Percentiles rank a stretch among this genome's conserved stretches.
Conservation (phyloP, 2,113 vertebrate genomes). For the Hymenochirus boettgeri region DNA sequence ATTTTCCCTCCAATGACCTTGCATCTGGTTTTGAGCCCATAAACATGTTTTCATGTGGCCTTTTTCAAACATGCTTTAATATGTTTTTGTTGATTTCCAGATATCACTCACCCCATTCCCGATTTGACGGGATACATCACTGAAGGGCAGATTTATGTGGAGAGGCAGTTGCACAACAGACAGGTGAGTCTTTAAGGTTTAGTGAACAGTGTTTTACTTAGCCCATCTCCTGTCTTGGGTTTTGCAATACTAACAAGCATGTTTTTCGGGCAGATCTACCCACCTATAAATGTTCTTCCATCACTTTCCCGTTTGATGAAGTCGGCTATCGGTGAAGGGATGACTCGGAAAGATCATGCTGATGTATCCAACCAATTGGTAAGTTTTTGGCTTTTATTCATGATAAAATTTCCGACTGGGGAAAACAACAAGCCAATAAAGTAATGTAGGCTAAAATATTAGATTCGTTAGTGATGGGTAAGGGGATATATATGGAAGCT, state of each 20-base stretch:
- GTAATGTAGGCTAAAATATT: too few species aligned
- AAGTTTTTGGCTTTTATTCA: too few species aligned
- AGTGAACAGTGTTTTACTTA: neutral
- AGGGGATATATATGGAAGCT: too few species aligned
- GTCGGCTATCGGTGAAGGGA: constrained; percentile 82
- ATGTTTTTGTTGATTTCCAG: constrained; percentile 47
- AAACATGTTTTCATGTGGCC: too few species aligned
- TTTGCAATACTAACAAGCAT: neutral
- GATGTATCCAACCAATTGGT: constrained; percentile 87
- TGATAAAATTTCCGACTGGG: too few species aligned
- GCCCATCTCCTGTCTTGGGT: neutral
- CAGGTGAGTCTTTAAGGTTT: constrained; percentile 57
- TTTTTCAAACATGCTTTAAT: too few species aligned
- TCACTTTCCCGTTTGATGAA: constrained; percentile 86
- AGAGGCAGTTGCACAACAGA: constrained; percentile 82
- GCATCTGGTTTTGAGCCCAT: too few species aligned
- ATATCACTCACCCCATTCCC: constrained; percentile 87
- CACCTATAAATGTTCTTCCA: constrained; percentile 81
- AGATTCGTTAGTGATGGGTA: too few species aligned
- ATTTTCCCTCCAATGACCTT: too few species aligned
- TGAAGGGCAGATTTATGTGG: constrained; percentile 85
- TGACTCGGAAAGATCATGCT: constrained; percentile 82
- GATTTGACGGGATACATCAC: constrained; percentile 87
- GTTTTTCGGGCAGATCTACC: constrained; percentile 67
- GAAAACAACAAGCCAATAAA: too few species aligned